Base-by-base conservation (phyloP, 2,797 vertebrate genomes). In the Melanotaenia maccullochi region DNA sequence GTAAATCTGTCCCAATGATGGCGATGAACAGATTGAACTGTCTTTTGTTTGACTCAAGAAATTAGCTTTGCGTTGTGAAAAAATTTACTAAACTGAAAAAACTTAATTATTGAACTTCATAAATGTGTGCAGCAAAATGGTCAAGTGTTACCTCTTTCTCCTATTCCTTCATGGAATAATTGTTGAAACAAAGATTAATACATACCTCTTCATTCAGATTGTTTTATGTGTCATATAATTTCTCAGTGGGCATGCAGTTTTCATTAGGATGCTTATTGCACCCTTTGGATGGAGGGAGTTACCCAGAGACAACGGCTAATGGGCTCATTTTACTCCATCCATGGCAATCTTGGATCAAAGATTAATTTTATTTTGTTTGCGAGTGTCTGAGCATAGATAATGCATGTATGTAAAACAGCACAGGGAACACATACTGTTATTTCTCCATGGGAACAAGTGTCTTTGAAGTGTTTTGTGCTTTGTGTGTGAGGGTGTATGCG, bases 381-480 rank as follows among this genome's bases (percentile, higher is more conserved):
- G 65, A 76, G 60, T 78, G 65, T 67, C 65, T 30, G 24, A 80
- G 67, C 49, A 32, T 24, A 8, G 54, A 73, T 79, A 80, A 81
- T 78, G 47, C 62, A 64, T 81, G 82, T 78, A 82, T 90, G 84
- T 81, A 63, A 89, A 89, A 78, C 62, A 78, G 83, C 71, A 82
- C 9, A 42, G 69, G 71, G 74, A 83, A 68, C 62, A 66, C 57
- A 80, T 60, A 71, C 69, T 16, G 69, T 84, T 82, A 78, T 84
- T 57, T 75, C 18, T 22, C 68, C 66, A 38, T 82, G 79, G 76
- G 73, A 88, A 81, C 65, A 69, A 65, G 61, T 51, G 76, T 88
- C 86, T 91, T 91, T 90, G 85, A 90, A 88, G 84, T 91, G 68
- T 79, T 82, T 78, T 80, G 51, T 84, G 58, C 76, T 71, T 73